Conservation (phyloP, 2,888 invertebrate genomes). For the Drosophila diplacantha region DNA sequence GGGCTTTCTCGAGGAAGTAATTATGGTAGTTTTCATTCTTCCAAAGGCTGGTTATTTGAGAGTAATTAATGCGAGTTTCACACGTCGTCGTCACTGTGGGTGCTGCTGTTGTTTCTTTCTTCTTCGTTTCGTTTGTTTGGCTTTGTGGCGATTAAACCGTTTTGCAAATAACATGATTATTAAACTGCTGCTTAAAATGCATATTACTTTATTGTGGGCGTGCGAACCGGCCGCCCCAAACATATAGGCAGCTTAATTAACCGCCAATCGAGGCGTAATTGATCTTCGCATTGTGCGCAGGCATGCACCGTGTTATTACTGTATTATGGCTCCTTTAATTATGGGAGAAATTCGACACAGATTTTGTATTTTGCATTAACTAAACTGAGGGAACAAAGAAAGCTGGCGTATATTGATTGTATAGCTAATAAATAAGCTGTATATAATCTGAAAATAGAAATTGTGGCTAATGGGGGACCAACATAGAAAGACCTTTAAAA, state of each 20-base stretch:
- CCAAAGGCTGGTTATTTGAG: not conserved
- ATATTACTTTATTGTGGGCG: constrained; percentile 36
- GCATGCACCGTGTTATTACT: constrained; percentile 27
- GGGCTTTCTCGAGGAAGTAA: constrained; percentile 22
- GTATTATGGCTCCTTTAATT: constrained; percentile 18
- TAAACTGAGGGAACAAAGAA: constrained; percentile 7
- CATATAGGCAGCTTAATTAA: constrained; percentile 33
- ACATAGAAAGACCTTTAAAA: not conserved
- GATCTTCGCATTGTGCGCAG: constrained; percentile 31
- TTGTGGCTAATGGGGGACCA: not conserved
- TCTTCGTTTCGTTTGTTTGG: constrained; percentile 9
- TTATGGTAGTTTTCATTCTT: constrained; percentile 13
- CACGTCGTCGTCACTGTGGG: constrained; percentile 32
- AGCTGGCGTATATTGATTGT: not conserved
- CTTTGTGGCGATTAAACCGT: constrained; percentile 18
- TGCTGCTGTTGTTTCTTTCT: not conserved
- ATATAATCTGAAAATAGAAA: not conserved
- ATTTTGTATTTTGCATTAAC: constrained; percentile 4
- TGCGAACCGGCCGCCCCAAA: constrained; percentile 23
- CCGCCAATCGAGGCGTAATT: constrained; percentile 26
- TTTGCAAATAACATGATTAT: constrained; percentile 51
- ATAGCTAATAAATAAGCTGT: not conserved
- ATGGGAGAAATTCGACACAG: constrained; percentile 13
- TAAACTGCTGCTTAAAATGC: constrained; percentile 38
- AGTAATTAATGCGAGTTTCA: constrained; percentile 18